Evolutionary conservation across 2,797 vertebrate species (phyloP).

Genomic region (Peromyscus aztecus): DNA sequence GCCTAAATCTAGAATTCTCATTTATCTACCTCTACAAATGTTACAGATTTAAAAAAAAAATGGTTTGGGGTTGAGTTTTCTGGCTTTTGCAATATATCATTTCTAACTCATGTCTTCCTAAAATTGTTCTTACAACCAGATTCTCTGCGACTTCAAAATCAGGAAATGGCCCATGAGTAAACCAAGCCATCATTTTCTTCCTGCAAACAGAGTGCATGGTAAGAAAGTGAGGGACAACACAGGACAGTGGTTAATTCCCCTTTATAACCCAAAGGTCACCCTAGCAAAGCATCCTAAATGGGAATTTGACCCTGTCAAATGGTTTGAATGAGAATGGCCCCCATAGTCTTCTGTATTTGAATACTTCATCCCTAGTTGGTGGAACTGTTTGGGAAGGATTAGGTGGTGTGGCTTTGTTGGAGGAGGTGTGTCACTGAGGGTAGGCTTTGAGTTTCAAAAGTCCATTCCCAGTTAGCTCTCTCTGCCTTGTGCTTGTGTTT

Average conservation of each 20-base stretch:
- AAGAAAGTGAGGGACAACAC: background rate
- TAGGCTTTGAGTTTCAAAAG: background rate
- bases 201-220: background rate
- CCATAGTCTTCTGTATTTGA: background rate
- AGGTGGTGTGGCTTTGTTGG: background rate
- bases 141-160: background rate
- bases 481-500: background rate
- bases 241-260: background rate
- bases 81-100: background rate
- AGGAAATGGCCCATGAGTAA: background rate
- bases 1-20: background rate
- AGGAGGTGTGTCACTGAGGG: background rate
- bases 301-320: background rate
- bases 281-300: background rate
- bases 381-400: background rate
- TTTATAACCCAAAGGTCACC: background rate
- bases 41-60: background rate
- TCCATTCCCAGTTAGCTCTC: background rate
- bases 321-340: background rate
- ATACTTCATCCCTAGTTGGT: background rate
- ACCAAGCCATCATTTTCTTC: background rate
- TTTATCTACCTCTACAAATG: background rate
- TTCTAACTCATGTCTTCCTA: background rate
- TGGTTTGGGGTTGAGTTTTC: background rate
- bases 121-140: constrained; percentile 24